Percentiles rank a stretch among this genome's conserved stretches.
phyloP scores from a whole-genome alignment of 2,888 invertebrate species.

The Anarsia innoxiella region DNA sequence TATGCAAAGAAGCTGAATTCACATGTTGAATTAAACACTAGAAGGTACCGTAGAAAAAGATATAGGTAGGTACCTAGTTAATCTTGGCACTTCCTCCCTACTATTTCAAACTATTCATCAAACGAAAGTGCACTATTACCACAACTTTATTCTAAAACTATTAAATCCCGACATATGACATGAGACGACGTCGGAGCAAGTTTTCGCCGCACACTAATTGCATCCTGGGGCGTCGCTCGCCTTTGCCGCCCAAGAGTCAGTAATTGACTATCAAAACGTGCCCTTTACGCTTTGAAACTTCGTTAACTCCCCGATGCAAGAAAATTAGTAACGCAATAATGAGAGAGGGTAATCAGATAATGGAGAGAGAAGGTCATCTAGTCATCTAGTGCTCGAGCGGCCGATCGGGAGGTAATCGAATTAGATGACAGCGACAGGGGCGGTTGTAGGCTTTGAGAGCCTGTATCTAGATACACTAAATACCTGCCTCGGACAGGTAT shows the following conservation, averaged over 20 bases:
- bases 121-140: no score
- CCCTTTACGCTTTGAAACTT: conserved; percentile 63
- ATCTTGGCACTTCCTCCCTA: no score
- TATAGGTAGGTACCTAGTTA: no score
- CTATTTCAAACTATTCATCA: no score
- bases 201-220: conserved; percentile 56
- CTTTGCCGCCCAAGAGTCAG: conserved; percentile 53
- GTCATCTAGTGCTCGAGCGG: conserved; percentile 28
- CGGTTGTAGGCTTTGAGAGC: neutral
- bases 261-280: conserved; percentile 72
- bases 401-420: conserved; percentile 50
- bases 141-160: no score
- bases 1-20: no score
- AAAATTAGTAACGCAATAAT: conserved; percentile 73
- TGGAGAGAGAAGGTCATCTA: conserved; percentile 62
- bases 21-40: no score
- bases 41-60: no score
- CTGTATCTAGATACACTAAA: no score
- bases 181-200: no score
- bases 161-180: no score
- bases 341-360: conserved; percentile 64
- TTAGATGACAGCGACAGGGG: conserved; percentile 33
- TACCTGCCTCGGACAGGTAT: no score
- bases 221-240: conserved; percentile 39
- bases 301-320: conserved; percentile 64